Evolutionary conservation across 2,113 vertebrate species (phyloP), one percentile per base, ranked within the genome.

Genomic region (Thymallus thymallus): DNA sequence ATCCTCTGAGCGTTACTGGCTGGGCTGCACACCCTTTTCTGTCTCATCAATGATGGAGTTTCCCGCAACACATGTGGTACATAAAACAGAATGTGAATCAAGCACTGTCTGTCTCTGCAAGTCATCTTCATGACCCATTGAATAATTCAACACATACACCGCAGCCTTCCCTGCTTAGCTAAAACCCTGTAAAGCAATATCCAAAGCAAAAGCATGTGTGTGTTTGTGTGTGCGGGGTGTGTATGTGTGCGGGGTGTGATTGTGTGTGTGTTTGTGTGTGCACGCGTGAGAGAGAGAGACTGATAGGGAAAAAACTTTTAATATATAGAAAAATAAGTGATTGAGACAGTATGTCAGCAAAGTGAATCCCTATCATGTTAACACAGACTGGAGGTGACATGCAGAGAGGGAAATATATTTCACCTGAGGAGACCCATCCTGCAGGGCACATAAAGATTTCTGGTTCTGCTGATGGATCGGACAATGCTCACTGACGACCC

Each of bases 1-100:
- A 76, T 63, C 35, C 60, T 87, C 80, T 84, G 79, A 88, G 77
- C 66, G 78, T 73, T 84, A 77, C 81, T 82, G 88, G 80, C 85
- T 76, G 82, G 85, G 80, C 81, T 75, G 51, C 62, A 70, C 69
- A 71, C 29, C 80, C 79, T 85, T 76, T 75, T 80, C 82, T 69
- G 79, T 78, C 83, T 90, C 87, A 88, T 91, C 88, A 89, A 80
- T 86, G 86, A 87, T 76, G 55, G 78, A 88, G 80, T 67, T 46
- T 67, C 10, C 20, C 70, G 83, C 79, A 81, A 74, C 81, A 81
- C 80, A 76, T 77, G 68, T 45, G 41, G 41, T 24, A 77, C 83
- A 88, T 89, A 83, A 86, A 90, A 89, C 69, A 80, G 85, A 87
- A 87, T 88, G 46, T 74, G 83, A 91, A 88, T 80, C 84, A 86